Percentiles rank a stretch among this genome's conserved stretches.
Evolutionary conservation across 2,888 invertebrate species (phyloP).

Genomic region (Conus canariensis): DNA sequence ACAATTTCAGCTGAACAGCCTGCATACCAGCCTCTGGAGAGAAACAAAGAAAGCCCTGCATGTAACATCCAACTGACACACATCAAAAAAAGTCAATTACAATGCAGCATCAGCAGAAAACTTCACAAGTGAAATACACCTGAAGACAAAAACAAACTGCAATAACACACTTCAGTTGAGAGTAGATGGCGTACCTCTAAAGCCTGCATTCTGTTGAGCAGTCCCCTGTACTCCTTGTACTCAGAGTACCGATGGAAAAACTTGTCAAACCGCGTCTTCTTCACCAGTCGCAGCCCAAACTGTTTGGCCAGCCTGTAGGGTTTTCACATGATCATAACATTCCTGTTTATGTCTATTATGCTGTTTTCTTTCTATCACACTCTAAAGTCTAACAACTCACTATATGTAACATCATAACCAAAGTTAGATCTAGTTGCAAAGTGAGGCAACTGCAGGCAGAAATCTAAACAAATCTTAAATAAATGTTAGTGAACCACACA

Average conservation of each 20-base stretch:
- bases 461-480: too few relatives aligned
- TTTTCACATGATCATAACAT: not conserved
- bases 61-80: too few relatives aligned
- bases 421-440: too few relatives aligned
- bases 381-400: not conserved
- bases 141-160: not conserved
- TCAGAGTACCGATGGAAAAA: conserved; percentile 86
- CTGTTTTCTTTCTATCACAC: not conserved
- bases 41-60: not conserved
- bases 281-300: conserved; percentile 80
- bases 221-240: conserved; percentile 80
- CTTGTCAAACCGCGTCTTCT: conserved; percentile 85
- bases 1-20: not conserved
- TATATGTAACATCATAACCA: not conserved
- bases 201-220: conserved; percentile 87
- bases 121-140: too few relatives aligned
- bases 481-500: too few relatives aligned
- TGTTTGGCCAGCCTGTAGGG: conserved; percentile 80
- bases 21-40: not conserved
- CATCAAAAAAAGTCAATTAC: too few relatives aligned
- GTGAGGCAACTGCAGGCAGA: too few relatives aligned
- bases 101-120: too few relatives aligned
- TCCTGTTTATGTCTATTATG: not conserved
- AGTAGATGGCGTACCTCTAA: conserved; percentile 69
- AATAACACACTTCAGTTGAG: too few relatives aligned